Evolutionary conservation across 1,140 invertebrate species (phyloP), one percentile per base, ranked within the genome.

Genomic region (Epicauta chinensis): DNA sequence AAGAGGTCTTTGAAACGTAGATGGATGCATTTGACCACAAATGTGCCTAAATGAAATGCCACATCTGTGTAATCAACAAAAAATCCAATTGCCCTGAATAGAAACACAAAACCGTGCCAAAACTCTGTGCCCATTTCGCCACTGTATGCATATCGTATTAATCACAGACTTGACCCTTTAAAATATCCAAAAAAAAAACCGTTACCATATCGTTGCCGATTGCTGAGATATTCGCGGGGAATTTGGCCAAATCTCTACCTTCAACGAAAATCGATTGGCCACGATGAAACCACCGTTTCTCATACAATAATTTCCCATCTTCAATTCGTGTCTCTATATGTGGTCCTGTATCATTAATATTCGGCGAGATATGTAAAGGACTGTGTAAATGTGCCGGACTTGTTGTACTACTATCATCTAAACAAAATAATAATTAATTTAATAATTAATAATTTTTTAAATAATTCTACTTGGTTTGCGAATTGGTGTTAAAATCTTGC

Each of bases 221-320:
- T 16, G 88, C 86, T 32, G 87, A 87, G 64, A 97, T 93, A 58
- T 89, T 84, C 2, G 86, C 92, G 50, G 86, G 81, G 65, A 91
- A 90, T 63, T 87, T 83, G 0, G 81, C 76, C 54, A 84, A 74
- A 63, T 94, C 91, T 59, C 88, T 86, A 17, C 89, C 90, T 94
- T 93, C 66, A 4, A 96, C 85, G 72, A 87, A 93, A 16, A 97
- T 84, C 53, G 89, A 84, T 72, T 96, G 92, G 2, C 93, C 93
- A 51, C 93, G 79, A 69, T 95, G 91, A 73, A 87, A 97, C 93
- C 93, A 97, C 72, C 90, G 80, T 61, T 91, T 83, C 72, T 97
- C 93, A 75, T 92, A 97, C 61, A 91, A 78, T 37, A 97, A 73
- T 76, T 95, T 93, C 44, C 93, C 93, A 76, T 96, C 92, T 74